These are phyloP conservation scores for Nasonia giraulti DNA, from an alignment of 1,140 invertebrate genomes.

Conservation along the genomic window DNA sequence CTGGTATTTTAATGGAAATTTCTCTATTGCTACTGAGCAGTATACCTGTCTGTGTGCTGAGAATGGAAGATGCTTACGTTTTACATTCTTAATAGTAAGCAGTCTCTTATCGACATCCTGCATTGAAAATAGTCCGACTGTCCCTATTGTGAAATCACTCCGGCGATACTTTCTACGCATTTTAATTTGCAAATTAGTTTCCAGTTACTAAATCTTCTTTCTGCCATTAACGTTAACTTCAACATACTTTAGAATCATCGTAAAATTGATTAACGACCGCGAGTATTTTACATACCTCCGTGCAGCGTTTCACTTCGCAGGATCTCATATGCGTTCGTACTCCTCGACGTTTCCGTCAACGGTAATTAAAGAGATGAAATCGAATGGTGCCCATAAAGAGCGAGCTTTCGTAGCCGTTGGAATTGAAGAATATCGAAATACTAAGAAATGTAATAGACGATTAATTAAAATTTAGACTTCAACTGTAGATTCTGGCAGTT, in stretches of 20 bases:
- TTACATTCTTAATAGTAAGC: too few relatives aligned
- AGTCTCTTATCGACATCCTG: too few relatives aligned
- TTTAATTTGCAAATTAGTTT: slow-evolving; percentile 40
- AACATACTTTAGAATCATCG: slow-evolving; percentile 30
- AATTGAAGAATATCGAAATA: background rate
- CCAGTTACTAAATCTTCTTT: slow-evolving; percentile 25
- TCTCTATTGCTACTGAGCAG: too few relatives aligned
- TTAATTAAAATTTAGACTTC: too few relatives aligned
- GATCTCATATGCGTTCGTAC: background rate
- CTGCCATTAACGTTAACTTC: slow-evolving; percentile 1
- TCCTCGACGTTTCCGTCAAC: slow-evolving; percentile 23
- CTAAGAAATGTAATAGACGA: too few relatives aligned
- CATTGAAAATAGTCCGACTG: too few relatives aligned
- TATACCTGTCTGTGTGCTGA: too few relatives aligned
- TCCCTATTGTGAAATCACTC: background rate
- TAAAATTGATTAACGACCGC: slow-evolving; percentile 37
- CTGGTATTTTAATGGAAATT: too few relatives aligned
- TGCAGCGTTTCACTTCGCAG: slow-evolving; percentile 4
- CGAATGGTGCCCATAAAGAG: background rate
- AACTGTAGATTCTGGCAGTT: too few relatives aligned
- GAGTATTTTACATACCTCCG: background rate
- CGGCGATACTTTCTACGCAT: background rate
- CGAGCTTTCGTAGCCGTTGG: background rate
- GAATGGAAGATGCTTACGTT: too few relatives aligned
- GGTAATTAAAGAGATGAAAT: slow-evolving; percentile 15